Conservation (phyloP, 2,797 vertebrate genomes). For the Rhinogobio ventralis region DNA sequence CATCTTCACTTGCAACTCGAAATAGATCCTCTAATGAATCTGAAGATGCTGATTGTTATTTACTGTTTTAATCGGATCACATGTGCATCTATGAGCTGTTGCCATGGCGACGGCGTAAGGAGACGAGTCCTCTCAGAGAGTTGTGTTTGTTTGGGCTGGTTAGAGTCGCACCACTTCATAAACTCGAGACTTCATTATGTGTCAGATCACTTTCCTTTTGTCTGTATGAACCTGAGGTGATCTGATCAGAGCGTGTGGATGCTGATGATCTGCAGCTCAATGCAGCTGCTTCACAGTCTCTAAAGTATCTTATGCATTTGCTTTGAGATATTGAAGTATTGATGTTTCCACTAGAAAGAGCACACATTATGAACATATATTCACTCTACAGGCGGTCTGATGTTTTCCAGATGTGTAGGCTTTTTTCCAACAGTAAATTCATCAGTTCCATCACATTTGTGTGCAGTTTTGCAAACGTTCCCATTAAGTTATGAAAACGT, state of each 20-base stretch:
- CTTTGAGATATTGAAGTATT: not conserved
- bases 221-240: not conserved
- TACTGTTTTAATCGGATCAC: not conserved
- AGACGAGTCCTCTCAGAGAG: not conserved
- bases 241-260: too few species aligned
- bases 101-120: not conserved
- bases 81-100: not conserved
- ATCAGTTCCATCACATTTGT: not conserved
- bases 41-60: constrained; percentile 16
- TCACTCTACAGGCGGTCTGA: not conserved
- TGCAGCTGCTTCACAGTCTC: not conserved
- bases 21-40: constrained; percentile 13
- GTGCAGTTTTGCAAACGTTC: not conserved
- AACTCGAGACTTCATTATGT: not conserved
- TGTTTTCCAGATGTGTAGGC: not conserved
- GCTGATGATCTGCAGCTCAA: not conserved
- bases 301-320: not conserved
- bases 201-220: not conserved
- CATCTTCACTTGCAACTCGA: not conserved
- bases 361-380: not conserved
- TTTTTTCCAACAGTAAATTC: not conserved
- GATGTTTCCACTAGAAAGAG: not conserved
- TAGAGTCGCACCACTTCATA: not conserved
- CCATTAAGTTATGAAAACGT: too few species aligned
- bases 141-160: too few species aligned